Evolutionary conservation across 2,888 invertebrate species (phyloP).

Genomic region (Amphipoea oculea): DNA sequence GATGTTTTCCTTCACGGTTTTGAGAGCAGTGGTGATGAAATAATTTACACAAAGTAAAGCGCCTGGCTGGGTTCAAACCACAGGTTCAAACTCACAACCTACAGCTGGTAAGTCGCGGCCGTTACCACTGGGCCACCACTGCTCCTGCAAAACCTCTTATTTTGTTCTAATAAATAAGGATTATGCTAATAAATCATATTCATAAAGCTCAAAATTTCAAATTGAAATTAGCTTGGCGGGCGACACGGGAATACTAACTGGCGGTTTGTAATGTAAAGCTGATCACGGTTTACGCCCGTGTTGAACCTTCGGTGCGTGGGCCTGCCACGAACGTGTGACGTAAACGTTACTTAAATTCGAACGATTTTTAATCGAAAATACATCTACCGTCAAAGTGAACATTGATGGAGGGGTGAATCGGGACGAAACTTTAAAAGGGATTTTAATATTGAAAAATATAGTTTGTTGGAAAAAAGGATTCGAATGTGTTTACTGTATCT

Average conservation of each 20-base stretch:
- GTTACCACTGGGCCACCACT: background rate
- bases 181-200: slow-evolving; percentile 44
- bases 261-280: slow-evolving; percentile 45
- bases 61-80: no score
- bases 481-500: no score
- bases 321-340: no score
- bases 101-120: no score
- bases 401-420: no score
- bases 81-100: no score
- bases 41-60: no score
- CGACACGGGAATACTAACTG: slow-evolving; percentile 37
- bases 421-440: no score
- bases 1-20: no score
- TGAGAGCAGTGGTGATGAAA: no score
- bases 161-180: slow-evolving; percentile 35
- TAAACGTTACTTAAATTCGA: background rate
- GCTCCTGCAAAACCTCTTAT: background rate
- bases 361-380: background rate
- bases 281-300: slow-evolving; percentile 43
- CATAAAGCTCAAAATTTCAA: slow-evolving; percentile 47
- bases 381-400: background rate
- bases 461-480: no score
- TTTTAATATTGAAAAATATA: no score
- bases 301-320: background rate
- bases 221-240: slow-evolving; percentile 42